These are phyloP conservation scores for Bovichtus variegatus DNA, from an alignment of 2,797 vertebrate species.

Conservation along the genomic window DNA sequence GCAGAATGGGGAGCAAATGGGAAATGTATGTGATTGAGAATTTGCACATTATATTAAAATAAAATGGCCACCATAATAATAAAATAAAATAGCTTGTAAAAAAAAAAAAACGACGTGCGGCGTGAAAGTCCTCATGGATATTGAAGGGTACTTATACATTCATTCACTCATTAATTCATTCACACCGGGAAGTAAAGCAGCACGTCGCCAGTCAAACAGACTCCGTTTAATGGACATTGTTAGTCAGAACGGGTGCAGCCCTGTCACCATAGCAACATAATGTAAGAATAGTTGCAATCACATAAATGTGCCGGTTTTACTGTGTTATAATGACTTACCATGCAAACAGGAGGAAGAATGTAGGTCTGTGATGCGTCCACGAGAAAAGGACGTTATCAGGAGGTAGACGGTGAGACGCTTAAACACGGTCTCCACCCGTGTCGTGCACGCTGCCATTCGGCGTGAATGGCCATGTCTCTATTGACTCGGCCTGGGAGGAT, in stretches of 20 bases:
- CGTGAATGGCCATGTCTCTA: too few relatives aligned
- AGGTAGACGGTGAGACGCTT: background rate
- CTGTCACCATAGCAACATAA: background rate
- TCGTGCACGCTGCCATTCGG: too few relatives aligned
- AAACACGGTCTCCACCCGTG: background rate
- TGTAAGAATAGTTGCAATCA: background rate
- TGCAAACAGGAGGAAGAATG: background rate
- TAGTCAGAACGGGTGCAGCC: background rate
- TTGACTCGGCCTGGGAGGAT: background rate
- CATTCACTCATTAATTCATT: background rate
- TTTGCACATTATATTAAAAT: background rate
- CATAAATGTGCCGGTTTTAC: background rate
- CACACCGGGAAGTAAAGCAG: background rate
- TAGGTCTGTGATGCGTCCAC: background rate
- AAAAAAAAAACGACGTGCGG: background rate
- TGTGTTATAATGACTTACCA: background rate
- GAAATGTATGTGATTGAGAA: background rate
- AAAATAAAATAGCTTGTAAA: background rate
- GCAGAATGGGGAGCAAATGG: constrained; percentile 11
- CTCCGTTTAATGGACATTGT: background rate
- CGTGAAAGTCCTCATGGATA: background rate
- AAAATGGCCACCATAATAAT: background rate
- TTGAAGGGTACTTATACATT: background rate
- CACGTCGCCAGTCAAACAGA: background rate
- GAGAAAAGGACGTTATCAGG: background rate